Evolutionary conservation across 2,888 invertebrate species (phyloP).

Genomic region (Lucinisca nassula): DNA sequence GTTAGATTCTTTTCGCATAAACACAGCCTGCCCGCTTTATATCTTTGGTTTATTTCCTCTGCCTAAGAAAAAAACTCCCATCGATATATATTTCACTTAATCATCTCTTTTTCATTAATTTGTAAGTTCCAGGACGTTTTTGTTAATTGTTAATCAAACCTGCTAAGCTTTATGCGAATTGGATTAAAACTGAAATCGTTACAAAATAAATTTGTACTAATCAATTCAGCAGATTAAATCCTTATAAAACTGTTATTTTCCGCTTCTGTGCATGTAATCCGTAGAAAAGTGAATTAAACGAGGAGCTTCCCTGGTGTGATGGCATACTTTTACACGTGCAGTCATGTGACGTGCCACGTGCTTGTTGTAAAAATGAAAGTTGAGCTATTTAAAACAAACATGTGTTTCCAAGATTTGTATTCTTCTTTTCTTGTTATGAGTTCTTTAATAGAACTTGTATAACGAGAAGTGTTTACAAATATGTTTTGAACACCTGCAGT

Average conservation of each 20-base stretch:
- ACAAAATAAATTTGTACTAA: not conserved
- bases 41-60: no score
- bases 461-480: no score
- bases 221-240: not conserved
- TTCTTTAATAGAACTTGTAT: no score
- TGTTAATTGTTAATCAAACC: no score
- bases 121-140: no score
- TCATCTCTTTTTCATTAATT: no score
- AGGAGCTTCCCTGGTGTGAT: not conserved
- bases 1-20: no score
- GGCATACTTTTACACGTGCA: not conserved
- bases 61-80: no score
- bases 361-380: not conserved
- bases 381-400: not conserved
- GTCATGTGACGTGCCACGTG: not conserved
- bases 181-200: not conserved
- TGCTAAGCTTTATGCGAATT: no score
- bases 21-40: no score
- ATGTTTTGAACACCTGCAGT: no score
- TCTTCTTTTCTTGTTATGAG: not conserved
- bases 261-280: not conserved
- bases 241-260: slow-evolving; percentile 9
- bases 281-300: not conserved
- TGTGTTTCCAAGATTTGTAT: not conserved
- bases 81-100: no score